Evolutionary conservation across 2,797 vertebrate species (phyloP), one percentile per base, ranked within the genome.

Genomic region (Mareca penelope): DNA sequence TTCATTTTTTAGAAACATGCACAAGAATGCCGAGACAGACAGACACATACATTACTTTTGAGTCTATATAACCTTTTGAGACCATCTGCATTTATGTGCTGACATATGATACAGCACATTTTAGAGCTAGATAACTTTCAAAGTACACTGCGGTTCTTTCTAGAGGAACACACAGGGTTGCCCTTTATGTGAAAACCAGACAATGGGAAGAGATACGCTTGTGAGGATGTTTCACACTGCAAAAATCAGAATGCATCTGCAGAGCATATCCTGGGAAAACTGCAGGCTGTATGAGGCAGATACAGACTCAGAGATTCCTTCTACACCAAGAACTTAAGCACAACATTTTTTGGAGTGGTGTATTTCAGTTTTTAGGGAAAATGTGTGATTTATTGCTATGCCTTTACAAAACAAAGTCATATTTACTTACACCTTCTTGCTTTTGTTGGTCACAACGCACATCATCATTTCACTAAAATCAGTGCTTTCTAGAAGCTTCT

Each of bases 231-330:
- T 80, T 73, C 40, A 61, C 26, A 39, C 28, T 40, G 33, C 73
- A 21, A 82, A 87, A 92, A 92, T 37, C 7, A 29, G 13, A n/a
- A 59, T 44, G 33, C 13, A 39, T 4, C 21, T 52, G 26, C 29
- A 67, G 31, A 76, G 6, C 2, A 1, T 57, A 37, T 37, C 17
- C 39, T 3, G 3, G 72, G 44, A 90, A 75, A n/a, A 18, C 24
- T 48, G 18, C 1, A 1, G 9, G 4, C 35, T 73, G 5, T 0
- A 0, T 59, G 55, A 78, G 12, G 9, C 29, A 81, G 29, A 39
- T 46, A 23, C 0, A 1, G 21, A 37, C 4, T 65, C 55, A 29
- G 40, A 87, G 50, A 9, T 3, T 31, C 28, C 10, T 91, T 91
- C 26, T 31, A 19, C 37, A 42, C 1, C 3, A 46, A 55, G 6